A percentile compares a stretch with the other conserved stretches of the same genome.
These are phyloP conservation scores for Lates calcarifer DNA, from an alignment of 2,113 vertebrate genomes.

Conservation along the genomic window DNA sequence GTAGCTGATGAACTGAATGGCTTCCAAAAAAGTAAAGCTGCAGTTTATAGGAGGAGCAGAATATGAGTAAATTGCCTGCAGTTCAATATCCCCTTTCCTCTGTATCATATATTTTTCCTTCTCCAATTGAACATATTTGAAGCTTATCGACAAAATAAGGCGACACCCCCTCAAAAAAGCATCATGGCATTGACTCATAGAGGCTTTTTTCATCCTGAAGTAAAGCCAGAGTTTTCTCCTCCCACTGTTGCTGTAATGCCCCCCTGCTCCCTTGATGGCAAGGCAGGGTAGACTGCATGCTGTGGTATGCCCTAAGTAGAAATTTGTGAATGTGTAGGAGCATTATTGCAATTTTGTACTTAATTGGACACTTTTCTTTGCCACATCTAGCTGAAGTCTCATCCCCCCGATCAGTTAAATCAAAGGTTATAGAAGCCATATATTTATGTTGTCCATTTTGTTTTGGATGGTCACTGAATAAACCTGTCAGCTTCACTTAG, in stretches of 20 bases:
- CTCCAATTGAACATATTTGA: not conserved
- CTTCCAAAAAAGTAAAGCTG: slow-evolving; percentile 6
- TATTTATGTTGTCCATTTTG: slow-evolving; percentile 47
- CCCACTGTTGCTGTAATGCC: slow-evolving; percentile 75
- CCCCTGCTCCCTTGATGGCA: slow-evolving; percentile 72
- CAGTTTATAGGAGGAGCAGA: slow-evolving; percentile 3
- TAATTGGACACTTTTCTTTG: slow-evolving; percentile 71
- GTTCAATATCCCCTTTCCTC: not conserved
- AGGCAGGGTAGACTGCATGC: slow-evolving; percentile 82
- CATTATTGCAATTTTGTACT: slow-evolving; percentile 78
- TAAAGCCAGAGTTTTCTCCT: slow-evolving; percentile 70
- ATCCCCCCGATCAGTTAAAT: slow-evolving; percentile 27
- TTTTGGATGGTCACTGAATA: slow-evolving; percentile 26
- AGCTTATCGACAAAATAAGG: not conserved
- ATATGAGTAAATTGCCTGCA: slow-evolving; percentile 7
- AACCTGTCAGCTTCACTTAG: slow-evolving; percentile 17
- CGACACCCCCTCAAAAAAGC: not conserved
- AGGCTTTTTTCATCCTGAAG: slow-evolving; percentile 21
- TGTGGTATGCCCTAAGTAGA: slow-evolving; percentile 83
- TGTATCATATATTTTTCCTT: not conserved
- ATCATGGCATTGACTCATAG: slow-evolving; percentile 28
- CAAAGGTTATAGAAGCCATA: slow-evolving; percentile 72
- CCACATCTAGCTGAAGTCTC: slow-evolving; percentile 69
- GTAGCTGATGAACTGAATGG: slow-evolving; percentile 55
- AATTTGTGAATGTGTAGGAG: slow-evolving; percentile 80